Percentiles rank a stretch among this genome's conserved stretches.
Evolutionary conservation across 2,113 vertebrate species (phyloP).

Genomic region (Apteryx owenii): DNA sequence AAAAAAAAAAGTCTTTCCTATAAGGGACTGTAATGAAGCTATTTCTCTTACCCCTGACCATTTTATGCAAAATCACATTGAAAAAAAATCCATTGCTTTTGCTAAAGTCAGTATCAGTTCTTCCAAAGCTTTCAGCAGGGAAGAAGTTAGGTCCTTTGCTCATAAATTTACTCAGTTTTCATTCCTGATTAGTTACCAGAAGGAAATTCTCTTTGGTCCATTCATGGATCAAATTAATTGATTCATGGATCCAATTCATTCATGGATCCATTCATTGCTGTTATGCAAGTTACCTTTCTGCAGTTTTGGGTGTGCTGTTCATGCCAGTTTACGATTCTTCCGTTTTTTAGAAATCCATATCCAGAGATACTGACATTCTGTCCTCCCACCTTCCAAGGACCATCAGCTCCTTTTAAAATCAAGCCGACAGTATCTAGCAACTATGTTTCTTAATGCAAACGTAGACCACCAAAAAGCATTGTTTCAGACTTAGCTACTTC

Average conservation of each 20-base stretch:
- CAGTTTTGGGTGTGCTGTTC: accelerated
- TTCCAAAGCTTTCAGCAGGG: background rate
- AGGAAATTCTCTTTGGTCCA: background rate
- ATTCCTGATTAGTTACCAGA: background rate
- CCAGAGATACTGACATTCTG: background rate
- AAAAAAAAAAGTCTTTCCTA: accelerated
- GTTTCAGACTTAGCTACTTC: background rate
- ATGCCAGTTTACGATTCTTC: background rate
- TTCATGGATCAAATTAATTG: too few relatives aligned
- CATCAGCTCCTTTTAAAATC: background rate
- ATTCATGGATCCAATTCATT: background rate
- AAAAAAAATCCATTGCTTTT: accelerated
- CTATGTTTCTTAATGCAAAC: accelerated
- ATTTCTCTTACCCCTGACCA: background rate
- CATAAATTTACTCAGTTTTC: background rate
- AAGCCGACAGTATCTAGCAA: accelerated
- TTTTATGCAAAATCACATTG: background rate
- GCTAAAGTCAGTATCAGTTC: accelerated
- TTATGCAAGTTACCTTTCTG: background rate
- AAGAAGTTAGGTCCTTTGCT: background rate
- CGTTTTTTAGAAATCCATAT: background rate
- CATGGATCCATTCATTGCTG: background rate
- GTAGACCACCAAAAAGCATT: background rate
- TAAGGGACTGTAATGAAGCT: background rate
- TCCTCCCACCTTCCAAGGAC: too few relatives aligned